phyloP scores from a whole-genome alignment of 2,113 vertebrate species.

The Apteryx owenii region DNA sequence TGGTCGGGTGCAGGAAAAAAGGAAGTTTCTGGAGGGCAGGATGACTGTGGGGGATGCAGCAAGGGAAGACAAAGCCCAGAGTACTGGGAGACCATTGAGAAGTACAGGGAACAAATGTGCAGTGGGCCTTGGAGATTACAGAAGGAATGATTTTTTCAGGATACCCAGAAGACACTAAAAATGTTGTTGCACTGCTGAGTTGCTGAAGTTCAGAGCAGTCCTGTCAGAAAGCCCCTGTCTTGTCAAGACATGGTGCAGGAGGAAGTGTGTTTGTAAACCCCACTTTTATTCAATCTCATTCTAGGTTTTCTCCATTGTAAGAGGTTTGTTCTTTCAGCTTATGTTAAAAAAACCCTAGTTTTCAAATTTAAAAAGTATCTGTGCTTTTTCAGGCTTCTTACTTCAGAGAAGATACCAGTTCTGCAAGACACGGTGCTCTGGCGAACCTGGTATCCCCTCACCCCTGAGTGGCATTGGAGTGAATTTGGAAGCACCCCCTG shows the following conservation, averaged over 20 bases:
- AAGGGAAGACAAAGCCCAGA: neutral
- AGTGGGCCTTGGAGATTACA: neutral
- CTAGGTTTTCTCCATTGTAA: neutral
- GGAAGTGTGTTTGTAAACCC: neutral
- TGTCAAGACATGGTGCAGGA: neutral
- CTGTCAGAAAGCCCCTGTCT: neutral
- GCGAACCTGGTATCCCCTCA: neutral
- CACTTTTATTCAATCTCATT: neutral
- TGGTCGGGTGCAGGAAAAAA: neutral
- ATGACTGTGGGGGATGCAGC: neutral
- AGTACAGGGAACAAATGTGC: neutral
- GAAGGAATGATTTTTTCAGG: neutral
- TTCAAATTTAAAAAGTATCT: neutral
- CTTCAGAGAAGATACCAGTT: neutral
- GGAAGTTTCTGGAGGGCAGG: neutral
- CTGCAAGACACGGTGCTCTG: neutral
- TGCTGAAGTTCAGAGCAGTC: neutral
- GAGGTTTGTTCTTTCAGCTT: neutral
- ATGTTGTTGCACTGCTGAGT: neutral
- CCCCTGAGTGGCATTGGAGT: neutral
- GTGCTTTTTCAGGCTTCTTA: neutral
- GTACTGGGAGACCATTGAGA: neutral
- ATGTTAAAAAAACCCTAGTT: neutral
- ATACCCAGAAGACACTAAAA: neutral
- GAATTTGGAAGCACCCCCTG: conserved; percentile 7